A percentile compares a stretch with the other conserved stretches of the same genome.
These are phyloP conservation scores for Drosophila orosa DNA, from an alignment of 1,140 invertebrate genomes.

Conservation along the genomic window DNA sequence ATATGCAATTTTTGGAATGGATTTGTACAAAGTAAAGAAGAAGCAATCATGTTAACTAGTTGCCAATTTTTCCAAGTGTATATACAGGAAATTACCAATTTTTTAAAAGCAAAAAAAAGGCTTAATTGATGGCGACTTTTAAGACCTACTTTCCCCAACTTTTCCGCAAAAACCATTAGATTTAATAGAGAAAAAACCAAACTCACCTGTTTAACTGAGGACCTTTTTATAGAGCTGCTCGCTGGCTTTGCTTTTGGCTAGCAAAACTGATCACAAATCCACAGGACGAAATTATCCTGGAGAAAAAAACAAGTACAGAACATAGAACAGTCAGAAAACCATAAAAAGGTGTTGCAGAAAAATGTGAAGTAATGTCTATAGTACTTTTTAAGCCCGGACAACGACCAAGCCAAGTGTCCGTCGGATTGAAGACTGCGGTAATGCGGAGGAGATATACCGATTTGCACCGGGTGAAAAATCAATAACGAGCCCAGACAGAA, in stretches of 20 bases:
- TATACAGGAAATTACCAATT: neutral
- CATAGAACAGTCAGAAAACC: neutral
- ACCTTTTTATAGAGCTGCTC: neutral
- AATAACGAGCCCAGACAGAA: slow-evolving; percentile 47
- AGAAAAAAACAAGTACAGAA: neutral
- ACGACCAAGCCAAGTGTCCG: slow-evolving; percentile 34
- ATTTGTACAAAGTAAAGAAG: too few species aligned
- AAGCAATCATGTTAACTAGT: too few species aligned
- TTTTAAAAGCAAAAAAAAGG: neutral
- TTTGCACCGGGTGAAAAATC: slow-evolving; percentile 46
- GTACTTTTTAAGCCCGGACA: slow-evolving; percentile 23
- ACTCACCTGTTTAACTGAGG: slow-evolving; percentile 24
- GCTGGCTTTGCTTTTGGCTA: slow-evolving; percentile 7
- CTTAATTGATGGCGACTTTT: neutral
- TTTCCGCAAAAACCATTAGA: neutral
- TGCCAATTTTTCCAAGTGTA: neutral
- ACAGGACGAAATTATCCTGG: slow-evolving; percentile 23
- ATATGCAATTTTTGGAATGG: too few species aligned
- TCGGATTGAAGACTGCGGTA: slow-evolving; percentile 32
- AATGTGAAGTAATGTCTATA: neutral
- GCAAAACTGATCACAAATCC: slow-evolving; percentile 29
- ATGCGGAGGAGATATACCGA: slow-evolving; percentile 18
- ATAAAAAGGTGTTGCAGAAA: neutral
- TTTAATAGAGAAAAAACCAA: neutral
- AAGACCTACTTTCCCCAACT: neutral